Conservation (phyloP, 1,140 invertebrate species). For the Brachionus angularis region DNA sequence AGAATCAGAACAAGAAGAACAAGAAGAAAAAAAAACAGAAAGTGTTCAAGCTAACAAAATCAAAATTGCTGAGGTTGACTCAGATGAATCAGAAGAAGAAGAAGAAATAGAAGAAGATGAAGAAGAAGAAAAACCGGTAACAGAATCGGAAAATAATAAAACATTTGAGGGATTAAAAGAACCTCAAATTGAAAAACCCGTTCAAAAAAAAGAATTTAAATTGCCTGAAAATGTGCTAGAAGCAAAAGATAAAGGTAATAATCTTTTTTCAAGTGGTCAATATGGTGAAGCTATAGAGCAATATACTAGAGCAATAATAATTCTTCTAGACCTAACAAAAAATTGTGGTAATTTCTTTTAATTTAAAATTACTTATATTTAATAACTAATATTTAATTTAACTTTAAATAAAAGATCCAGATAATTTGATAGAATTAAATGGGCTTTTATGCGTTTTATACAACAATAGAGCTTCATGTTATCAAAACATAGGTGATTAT, state of each 20-base stretch:
- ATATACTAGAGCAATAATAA: conserved; percentile 6
- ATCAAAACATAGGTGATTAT: conserved; percentile 26
- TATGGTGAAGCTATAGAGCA: conserved; percentile 21
- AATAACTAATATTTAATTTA: no score
- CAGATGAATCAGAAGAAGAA: background rate
- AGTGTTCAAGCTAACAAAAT: background rate
- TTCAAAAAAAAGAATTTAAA: background rate
- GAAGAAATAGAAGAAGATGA: no score
- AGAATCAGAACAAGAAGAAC: conserved; percentile 22
- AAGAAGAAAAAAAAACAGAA: background rate
- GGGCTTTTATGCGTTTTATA: background rate
- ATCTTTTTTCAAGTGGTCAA: conserved; percentile 17
- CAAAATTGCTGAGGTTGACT: background rate
- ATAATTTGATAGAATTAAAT: background rate
- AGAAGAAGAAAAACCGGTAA: background rate
- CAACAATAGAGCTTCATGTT: conserved; percentile 18
- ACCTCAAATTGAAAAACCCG: background rate
- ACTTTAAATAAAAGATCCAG: no score
- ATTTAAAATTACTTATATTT: no score
- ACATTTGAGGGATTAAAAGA: background rate
- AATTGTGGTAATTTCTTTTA: no score
- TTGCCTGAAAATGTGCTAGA: background rate
- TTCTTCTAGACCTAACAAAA: background rate
- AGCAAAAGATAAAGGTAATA: conserved; percentile 12
- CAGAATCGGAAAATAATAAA: background rate